Conservation (phyloP, 2,888 invertebrate genomes). For the Pseudoips prasinana region DNA sequence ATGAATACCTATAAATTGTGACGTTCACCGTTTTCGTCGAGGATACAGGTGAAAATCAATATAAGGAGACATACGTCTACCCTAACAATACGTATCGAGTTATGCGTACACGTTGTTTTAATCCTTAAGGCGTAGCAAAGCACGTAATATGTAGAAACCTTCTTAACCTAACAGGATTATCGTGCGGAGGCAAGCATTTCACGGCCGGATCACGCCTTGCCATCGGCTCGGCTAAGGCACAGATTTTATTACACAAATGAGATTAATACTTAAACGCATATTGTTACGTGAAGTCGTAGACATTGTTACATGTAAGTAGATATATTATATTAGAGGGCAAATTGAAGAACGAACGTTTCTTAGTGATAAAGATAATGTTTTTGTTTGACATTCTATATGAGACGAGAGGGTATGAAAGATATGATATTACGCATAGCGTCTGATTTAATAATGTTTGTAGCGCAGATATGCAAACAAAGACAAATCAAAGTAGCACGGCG, state of each 20-base stretch:
- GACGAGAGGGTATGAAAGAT: background rate
- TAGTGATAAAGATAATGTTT: too few species aligned
- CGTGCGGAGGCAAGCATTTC: constrained; percentile 83
- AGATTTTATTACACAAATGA: constrained; percentile 82
- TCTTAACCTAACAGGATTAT: constrained; percentile 89
- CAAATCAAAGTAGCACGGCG: constrained; percentile 20
- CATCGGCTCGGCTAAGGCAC: constrained; percentile 70
- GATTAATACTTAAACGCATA: constrained; percentile 72
- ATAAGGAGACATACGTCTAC: constrained; percentile 25
- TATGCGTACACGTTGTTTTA: constrained; percentile 77
- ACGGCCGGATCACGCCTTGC: constrained; percentile 80
- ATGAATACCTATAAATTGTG: constrained; percentile 71
- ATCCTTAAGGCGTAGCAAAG: constrained; percentile 86
- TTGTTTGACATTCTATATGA: too few species aligned
- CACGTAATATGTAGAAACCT: constrained; percentile 88
- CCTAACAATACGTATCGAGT: constrained; percentile 55
- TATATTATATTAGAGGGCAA: too few species aligned
- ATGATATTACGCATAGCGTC: background rate
- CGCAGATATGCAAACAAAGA: constrained; percentile 19
- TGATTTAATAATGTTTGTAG: constrained; percentile 9
- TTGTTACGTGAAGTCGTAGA: constrained; percentile 36
- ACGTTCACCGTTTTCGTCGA: constrained; percentile 20
- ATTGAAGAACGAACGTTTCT: too few species aligned
- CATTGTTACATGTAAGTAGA: too few species aligned
- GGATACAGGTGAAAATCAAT: constrained; percentile 33